phyloP scores from a whole-genome alignment of 2,113 vertebrate genomes.

The Petrocephalus zakoni region DNA sequence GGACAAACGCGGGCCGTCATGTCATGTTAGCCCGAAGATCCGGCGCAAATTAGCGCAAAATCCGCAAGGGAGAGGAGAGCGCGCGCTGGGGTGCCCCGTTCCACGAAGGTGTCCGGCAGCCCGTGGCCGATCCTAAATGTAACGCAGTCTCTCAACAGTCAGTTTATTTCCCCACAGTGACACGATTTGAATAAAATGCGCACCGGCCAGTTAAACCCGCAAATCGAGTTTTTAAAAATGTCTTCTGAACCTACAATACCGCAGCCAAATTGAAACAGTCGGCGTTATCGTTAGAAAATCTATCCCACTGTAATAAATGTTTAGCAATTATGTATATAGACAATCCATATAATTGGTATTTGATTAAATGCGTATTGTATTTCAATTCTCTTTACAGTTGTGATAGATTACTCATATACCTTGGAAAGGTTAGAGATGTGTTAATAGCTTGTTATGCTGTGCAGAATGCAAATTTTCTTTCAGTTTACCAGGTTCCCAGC shows the following conservation, averaged over 20 bases:
- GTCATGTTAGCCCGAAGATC: background rate
- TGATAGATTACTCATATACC: background rate
- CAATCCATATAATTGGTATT: background rate
- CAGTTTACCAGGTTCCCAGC: background rate
- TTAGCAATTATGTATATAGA: background rate
- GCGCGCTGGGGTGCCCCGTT: background rate
- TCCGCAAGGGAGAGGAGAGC: background rate
- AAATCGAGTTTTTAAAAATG: conserved; percentile 5
- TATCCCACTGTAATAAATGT: background rate
- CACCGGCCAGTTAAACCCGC: conserved; percentile 19
- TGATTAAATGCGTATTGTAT: background rate
- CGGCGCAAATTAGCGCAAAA: background rate
- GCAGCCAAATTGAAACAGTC: background rate
- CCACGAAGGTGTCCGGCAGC: background rate
- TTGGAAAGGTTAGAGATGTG: background rate
- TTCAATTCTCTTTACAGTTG: background rate
- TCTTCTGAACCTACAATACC: background rate
- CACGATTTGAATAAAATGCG: conserved; percentile 4
- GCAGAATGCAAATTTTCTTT: background rate
- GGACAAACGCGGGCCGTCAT: background rate
- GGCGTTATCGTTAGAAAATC: background rate
- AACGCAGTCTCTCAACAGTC: background rate
- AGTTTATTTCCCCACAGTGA: background rate
- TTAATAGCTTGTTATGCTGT: background rate
- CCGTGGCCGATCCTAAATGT: background rate